A percentile compares a stretch with the other conserved stretches of the same genome.
phyloP scores from a whole-genome alignment of 2,888 invertebrate genomes.

The Phania funesta region DNA sequence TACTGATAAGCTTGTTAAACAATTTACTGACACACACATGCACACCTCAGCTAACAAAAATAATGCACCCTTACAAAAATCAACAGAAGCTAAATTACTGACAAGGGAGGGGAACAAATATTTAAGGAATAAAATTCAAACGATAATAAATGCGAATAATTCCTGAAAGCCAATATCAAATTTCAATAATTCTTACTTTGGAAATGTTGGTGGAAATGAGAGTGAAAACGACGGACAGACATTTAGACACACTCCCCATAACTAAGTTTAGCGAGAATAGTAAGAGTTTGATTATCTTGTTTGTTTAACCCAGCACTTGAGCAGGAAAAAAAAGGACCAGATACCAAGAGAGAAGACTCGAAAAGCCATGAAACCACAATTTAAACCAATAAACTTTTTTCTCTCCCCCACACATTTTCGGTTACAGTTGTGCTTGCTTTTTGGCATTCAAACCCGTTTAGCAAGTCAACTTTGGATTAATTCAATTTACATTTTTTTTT shows the following conservation, averaged over 20 bases:
- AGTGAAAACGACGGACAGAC: conserved; percentile 8
- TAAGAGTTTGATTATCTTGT: conserved; percentile 61
- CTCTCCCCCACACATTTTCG: not conserved
- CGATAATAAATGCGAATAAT: conserved; percentile 47
- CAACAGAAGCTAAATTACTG: conserved; percentile 47
- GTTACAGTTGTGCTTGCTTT: not conserved
- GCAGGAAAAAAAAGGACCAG: conserved; percentile 14
- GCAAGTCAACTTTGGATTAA: conserved; percentile 79
- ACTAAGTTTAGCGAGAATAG: conserved; percentile 34
- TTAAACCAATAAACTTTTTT: conserved; percentile 37
- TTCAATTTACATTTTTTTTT: conserved; percentile 81
- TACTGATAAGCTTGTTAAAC: conserved; percentile 64
- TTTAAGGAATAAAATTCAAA: conserved; percentile 25
- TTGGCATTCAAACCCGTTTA: conserved; percentile 73
- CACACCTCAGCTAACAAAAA: not conserved
- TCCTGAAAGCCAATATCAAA: conserved; percentile 58
- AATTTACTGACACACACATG: conserved; percentile 41
- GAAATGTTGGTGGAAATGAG: not conserved
- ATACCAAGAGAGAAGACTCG: not conserved
- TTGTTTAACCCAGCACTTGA: conserved; percentile 56
- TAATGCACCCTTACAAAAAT: conserved; percentile 44
- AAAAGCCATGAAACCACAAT: conserved; percentile 59
- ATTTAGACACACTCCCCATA: conserved; percentile 27
- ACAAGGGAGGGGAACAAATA: conserved; percentile 1
- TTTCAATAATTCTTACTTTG: conserved; percentile 45